A percentile compares a stretch with the other conserved stretches of the same genome.
Evolutionary conservation across 2,888 invertebrate species (phyloP).

Genomic region (Lissocephala sabroskyi): DNA sequence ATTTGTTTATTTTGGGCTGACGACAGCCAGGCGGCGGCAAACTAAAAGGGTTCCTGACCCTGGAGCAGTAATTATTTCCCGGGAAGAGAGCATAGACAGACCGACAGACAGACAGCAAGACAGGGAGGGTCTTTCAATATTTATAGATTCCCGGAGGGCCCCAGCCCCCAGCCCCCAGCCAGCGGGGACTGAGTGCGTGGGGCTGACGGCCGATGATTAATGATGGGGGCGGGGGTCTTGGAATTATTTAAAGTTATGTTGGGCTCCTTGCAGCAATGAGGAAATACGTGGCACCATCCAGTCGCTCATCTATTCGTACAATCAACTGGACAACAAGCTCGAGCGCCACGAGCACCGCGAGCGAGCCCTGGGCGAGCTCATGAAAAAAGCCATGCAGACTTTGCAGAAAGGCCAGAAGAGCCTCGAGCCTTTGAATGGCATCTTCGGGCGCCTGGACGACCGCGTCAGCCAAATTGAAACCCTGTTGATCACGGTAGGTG

Average conservation of each 20-base stretch:
- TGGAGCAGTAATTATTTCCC: slow-evolving; percentile 23
- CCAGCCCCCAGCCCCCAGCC: slow-evolving; percentile 5
- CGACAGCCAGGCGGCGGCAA: not conserved
- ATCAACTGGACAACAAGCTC: slow-evolving; percentile 85
- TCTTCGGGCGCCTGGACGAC: slow-evolving; percentile 82
- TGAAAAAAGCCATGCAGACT: slow-evolving; percentile 81
- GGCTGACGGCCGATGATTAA: slow-evolving; percentile 38
- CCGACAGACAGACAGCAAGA: not conserved
- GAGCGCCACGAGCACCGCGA: slow-evolving; percentile 89
- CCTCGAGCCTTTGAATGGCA: slow-evolving; percentile 80
- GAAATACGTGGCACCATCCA: slow-evolving; percentile 81
- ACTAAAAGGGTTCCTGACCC: slow-evolving; percentile 60
- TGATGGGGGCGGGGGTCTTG: no score
- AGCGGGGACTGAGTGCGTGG: no score
- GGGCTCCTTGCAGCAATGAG: slow-evolving; percentile 54
- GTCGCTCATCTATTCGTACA: slow-evolving; percentile 85
- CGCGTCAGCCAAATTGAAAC: slow-evolving; percentile 84
- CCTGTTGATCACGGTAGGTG: slow-evolving; percentile 79
- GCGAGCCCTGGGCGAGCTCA: slow-evolving; percentile 82
- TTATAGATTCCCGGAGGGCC: slow-evolving; percentile 27
- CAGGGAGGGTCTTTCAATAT: slow-evolving; percentile 11
- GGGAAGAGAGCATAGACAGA: no score
- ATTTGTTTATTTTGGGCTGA: slow-evolving; percentile 42
- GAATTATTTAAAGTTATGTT: no score
- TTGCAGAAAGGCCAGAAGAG: slow-evolving; percentile 83